A percentile compares a stretch with the other conserved stretches of the same genome.
Conservation (phyloP, 2,797 vertebrate genomes). For the Cyclopterus lumpus region DNA sequence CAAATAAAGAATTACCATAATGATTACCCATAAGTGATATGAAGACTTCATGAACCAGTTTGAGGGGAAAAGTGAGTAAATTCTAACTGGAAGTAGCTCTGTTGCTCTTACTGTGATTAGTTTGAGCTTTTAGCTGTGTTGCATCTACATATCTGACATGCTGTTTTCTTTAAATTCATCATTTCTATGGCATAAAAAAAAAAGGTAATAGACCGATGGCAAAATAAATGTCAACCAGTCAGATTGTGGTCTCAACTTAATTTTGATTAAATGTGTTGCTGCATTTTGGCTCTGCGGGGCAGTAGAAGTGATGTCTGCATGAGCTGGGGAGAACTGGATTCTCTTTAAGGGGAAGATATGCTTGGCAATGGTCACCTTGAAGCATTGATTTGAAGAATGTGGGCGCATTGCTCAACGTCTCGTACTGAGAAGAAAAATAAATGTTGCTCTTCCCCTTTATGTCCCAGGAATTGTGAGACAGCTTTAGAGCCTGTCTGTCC, state of each 20-base stretch:
- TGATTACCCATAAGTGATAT: not conserved
- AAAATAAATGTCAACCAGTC: not conserved
- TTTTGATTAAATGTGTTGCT: not conserved
- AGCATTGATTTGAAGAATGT: not conserved
- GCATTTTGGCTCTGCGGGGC: not conserved
- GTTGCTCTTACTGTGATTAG: not conserved
- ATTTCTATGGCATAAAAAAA: not conserved
- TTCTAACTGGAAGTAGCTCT: not conserved
- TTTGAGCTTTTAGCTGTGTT: not conserved
- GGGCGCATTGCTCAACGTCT: not conserved
- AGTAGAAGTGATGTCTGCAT: not conserved
- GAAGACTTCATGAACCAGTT: not conserved
- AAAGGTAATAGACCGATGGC: not conserved
- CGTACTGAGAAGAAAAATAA: not conserved
- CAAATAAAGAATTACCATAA: not conserved
- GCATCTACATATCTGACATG: not conserved
- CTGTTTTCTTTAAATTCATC: not conserved
- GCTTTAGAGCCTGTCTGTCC: not conserved
- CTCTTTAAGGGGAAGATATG: not conserved
- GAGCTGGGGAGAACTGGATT: constrained; percentile 1
- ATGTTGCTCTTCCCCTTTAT: not conserved
- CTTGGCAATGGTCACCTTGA: too few relatives aligned
- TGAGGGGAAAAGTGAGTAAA: not conserved
- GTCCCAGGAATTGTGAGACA: not conserved
- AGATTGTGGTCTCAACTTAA: not conserved